Evolutionary conservation across 1,140 invertebrate genomes (phyloP).

Genomic region (Nymphalis io): DNA sequence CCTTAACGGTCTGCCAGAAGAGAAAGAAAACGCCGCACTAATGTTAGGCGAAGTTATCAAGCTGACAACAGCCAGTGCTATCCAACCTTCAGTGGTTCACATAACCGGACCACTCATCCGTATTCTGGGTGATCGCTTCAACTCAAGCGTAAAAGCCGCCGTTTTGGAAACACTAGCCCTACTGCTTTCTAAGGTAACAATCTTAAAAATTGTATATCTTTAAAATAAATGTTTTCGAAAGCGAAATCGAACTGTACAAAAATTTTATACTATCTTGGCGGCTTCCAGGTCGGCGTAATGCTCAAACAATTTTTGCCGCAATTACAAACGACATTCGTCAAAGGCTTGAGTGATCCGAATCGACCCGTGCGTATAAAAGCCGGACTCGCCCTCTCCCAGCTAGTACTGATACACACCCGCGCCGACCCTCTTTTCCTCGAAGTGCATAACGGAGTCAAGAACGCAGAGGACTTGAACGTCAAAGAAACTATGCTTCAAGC

Average conservation of each 20-base stretch:
- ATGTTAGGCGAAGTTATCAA: constrained; percentile 96
- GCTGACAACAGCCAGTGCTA: constrained; percentile 90
- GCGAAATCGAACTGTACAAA: not conserved
- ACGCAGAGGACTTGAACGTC: constrained; percentile 89
- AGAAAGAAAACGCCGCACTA: constrained; percentile 97
- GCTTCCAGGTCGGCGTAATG: constrained; percentile 89
- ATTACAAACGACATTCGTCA: constrained; percentile 98
- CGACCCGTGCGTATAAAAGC: constrained; percentile 94
- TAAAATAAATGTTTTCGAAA: no score
- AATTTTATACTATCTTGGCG: no score
- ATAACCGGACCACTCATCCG: constrained; percentile 98
- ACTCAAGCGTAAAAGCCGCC: constrained; percentile 95
- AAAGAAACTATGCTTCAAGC: constrained; percentile 97
- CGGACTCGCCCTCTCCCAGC: constrained; percentile 91
- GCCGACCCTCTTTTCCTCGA: constrained; percentile 95
- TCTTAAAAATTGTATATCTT: not conserved
- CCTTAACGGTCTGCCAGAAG: constrained; percentile 95
- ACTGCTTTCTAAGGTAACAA: constrained; percentile 90
- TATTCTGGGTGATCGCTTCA: constrained; percentile 97
- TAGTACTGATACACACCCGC: constrained; percentile 94
- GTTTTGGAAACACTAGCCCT: constrained; percentile 96
- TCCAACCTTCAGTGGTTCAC: constrained; percentile 97
- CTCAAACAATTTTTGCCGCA: constrained; percentile 99
- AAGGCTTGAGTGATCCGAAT: constrained; percentile 94
- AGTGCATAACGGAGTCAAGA: constrained; percentile 92